These are phyloP conservation scores for Oryzias celebensis DNA, from an alignment of 2,113 vertebrate species.

Conservation along the genomic window DNA sequence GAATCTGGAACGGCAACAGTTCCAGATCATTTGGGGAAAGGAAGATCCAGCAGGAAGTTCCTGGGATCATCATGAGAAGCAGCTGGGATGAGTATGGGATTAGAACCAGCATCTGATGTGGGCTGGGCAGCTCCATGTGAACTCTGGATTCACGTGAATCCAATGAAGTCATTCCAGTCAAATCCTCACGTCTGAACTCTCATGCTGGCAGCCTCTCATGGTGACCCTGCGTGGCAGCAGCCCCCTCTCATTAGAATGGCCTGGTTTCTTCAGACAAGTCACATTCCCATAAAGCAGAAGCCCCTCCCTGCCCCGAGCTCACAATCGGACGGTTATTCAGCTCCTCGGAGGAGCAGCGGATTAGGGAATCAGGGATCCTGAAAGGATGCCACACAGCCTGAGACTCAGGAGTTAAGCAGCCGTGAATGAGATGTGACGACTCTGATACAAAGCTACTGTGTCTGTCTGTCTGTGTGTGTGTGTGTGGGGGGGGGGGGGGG, in stretches of 20 bases:
- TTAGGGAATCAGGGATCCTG: constrained; percentile 58
- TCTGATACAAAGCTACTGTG: constrained; percentile 58
- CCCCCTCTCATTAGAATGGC: constrained; percentile 11
- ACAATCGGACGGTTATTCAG: constrained; percentile 49
- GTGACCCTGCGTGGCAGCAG: constrained; percentile 29
- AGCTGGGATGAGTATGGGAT: too few species aligned
- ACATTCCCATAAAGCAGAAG: constrained; percentile 45
- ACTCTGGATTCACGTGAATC: too few species aligned
- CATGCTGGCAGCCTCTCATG: constrained; percentile 17
- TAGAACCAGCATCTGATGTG: too few species aligned
- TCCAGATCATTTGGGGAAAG: too few species aligned
- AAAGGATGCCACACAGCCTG: constrained; percentile 35
- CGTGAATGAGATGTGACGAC: constrained; percentile 63
- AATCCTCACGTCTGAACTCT: neutral
- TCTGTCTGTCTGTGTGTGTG: constrained; percentile 16
- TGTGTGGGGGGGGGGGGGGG: neutral
- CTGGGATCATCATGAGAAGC: too few species aligned
- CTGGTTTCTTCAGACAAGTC: constrained; percentile 39
- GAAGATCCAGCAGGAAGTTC: too few species aligned
- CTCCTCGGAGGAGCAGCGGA: constrained; percentile 42
- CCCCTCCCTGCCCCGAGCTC: constrained; percentile 22
- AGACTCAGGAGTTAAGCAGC: constrained; percentile 57
- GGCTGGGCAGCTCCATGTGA: too few species aligned
- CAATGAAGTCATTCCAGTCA: too few species aligned
- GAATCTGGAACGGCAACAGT: too few species aligned